Evolutionary conservation across 2,888 invertebrate genomes (phyloP).

Genomic region (Latrodectus elegans): DNA sequence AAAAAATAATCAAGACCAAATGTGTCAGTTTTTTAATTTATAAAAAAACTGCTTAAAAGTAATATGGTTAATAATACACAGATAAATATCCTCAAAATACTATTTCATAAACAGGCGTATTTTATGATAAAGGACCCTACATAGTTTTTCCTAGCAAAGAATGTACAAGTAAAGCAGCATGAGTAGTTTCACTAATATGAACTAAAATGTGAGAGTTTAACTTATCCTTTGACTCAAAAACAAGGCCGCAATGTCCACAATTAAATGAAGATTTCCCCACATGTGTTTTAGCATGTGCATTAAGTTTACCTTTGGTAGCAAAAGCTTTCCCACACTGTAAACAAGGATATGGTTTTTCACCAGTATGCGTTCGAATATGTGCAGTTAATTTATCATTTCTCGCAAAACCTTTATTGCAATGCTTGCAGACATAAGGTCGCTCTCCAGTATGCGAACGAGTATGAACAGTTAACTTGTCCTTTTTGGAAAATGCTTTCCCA

Average conservation of each 20-base stretch:
- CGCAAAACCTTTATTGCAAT: conserved; percentile 81
- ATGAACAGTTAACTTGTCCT: conserved; percentile 82
- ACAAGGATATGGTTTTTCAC: conserved; percentile 73
- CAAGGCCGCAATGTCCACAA: conserved; percentile 61
- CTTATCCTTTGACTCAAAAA: conserved; percentile 55
- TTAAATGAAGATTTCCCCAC: conserved; percentile 47
- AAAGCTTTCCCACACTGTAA: conserved; percentile 60
- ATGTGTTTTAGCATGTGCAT: conserved; percentile 52
- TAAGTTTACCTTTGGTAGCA: conserved; percentile 55
- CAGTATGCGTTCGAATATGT: conserved; percentile 82
- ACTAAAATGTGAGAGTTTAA: conserved; percentile 46
- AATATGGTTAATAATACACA: too few species aligned
- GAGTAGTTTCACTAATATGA: conserved; percentile 50
- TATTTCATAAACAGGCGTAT: background rate
- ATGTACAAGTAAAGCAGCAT: conserved; percentile 60
- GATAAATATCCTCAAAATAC: background rate
- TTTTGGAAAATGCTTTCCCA: conserved; percentile 81
- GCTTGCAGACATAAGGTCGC: conserved; percentile 80
- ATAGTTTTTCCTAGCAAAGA: conserved; percentile 56
- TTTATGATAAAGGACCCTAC: conserved; percentile 17
- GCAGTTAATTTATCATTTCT: conserved; percentile 83
- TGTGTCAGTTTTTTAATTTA: too few species aligned
- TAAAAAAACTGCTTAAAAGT: too few species aligned
- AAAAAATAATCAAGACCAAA: too few species aligned
- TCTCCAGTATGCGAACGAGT: conserved; percentile 83